Base-by-base conservation (phyloP, 1,140 invertebrate species). In the Zaprionus nigranus region DNA sequence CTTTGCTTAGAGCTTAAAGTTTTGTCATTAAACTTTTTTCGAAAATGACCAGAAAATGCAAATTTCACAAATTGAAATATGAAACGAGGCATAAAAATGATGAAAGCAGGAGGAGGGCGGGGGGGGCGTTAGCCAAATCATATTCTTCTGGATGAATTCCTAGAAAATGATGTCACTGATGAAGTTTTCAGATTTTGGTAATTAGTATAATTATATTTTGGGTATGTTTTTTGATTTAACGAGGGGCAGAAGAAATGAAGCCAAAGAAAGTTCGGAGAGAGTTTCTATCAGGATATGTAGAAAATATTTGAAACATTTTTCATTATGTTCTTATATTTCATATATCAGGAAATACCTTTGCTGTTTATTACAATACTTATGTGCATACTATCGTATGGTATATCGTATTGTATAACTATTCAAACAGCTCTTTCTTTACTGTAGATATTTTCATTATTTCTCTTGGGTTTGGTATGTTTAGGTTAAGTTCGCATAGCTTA, bases 31-130 rank as follows among this genome's bases (percentile, higher is more conserved):
- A 66, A 72, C 69, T 77, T 72, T 59, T 59, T 20, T 30, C 12
- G 46, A 49, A 65, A 62, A 76, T 72, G 40, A 51, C 51, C 53
- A 40, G 61, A 73, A 77, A 60, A 77, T 77, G 74, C 69, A 72
- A 77, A 77, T 77, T 61, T 61, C 24, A 34, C 46, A 57, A 60
- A 77, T 73, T 61, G 62, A 77, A 73, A 61, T 72, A 72, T 72
- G 57, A 66, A 76, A 54, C 60, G 68, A 72, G 74, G 11, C 62
- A 60, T 61, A 61, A 75, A 22, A 61, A 82, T 64, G 49, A 12
- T 0, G 0, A 30, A n/a, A 11, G 30, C n/a, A 36, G 38, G 5
- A 6, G 9, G 1, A 13, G 3, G 46, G 20, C n/a, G 17, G 2
- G 6, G 5, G 17, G 46, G 20, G 46, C 46, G 20, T 51, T 5